These are phyloP conservation scores for Agelaius tricolor DNA, from an alignment of 2,113 vertebrate genomes.

Conservation along the genomic window DNA sequence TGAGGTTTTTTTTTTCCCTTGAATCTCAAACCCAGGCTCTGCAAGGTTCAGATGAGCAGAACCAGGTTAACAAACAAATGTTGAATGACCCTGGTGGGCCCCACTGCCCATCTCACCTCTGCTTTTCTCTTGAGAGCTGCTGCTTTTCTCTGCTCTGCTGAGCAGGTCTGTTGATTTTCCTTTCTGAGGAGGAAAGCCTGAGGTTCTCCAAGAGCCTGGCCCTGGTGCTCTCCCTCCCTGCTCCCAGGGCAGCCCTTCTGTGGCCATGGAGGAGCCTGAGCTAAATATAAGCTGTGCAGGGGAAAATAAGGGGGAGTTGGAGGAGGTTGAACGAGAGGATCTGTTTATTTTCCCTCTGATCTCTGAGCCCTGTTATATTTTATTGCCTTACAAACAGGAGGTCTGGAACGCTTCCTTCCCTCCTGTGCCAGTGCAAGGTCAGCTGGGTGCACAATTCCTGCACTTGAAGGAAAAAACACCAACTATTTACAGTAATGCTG, in stretches of 20 bases:
- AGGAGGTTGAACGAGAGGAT: neutral
- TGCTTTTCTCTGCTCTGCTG: neutral
- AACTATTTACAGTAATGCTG: neutral
- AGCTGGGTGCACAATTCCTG: neutral
- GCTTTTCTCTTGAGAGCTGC: neutral
- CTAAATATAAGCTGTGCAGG: neutral
- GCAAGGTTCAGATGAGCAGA: neutral
- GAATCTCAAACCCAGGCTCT: neutral
- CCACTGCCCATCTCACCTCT: neutral
- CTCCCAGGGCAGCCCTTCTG: neutral
- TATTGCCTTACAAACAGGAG: constrained; percentile 54
- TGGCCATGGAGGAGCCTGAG: neutral
- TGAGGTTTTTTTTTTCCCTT: neutral
- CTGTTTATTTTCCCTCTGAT: constrained; percentile 56
- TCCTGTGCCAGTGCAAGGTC: neutral
- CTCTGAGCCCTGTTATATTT: constrained; percentile 37
- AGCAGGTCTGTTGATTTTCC: neutral
- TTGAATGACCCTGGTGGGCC: neutral
- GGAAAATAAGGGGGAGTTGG: neutral
- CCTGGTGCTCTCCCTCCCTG: neutral
- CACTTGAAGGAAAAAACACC: neutral
- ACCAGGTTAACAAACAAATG: neutral
- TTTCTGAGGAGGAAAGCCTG: neutral
- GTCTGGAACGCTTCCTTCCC: constrained; percentile 40
- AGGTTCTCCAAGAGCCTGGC: neutral